Conservation (phyloP, 2,888 invertebrate species). For the Strigamia transsilvanica region DNA sequence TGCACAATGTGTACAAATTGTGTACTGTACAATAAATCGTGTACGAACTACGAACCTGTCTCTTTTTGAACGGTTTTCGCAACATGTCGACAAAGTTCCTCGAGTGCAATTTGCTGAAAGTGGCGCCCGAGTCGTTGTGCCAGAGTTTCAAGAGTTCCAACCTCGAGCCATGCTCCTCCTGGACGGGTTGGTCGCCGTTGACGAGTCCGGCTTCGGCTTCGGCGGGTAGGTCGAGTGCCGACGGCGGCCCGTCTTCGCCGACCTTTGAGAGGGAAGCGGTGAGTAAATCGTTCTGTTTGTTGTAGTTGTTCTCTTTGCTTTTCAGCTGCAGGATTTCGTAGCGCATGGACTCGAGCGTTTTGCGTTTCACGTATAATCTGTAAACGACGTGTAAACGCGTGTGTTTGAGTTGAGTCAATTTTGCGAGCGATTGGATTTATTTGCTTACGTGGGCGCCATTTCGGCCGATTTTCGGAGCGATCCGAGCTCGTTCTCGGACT, state of each 20-base stretch:
- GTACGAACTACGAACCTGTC: not conserved
- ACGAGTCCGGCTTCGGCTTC: constrained; percentile 51
- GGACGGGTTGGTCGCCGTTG: not conserved
- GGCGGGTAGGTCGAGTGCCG: constrained; percentile 59
- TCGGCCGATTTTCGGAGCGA: constrained; percentile 58
- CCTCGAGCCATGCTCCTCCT: constrained; percentile 44
- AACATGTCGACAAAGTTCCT: constrained; percentile 72
- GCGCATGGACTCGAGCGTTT: constrained; percentile 63
- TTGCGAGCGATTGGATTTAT: not conserved
- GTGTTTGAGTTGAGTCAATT: no score
- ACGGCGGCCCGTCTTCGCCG: constrained; percentile 60
- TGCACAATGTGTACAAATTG: no score
- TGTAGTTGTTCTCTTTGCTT: constrained; percentile 83
- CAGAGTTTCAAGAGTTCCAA: not conserved
- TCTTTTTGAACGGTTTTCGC: constrained; percentile 70
- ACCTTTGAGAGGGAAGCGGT: constrained; percentile 59
- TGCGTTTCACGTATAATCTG: constrained; percentile 61
- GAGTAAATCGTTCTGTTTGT: constrained; percentile 78
- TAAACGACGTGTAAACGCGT: no score
- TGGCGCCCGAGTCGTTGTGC: constrained; percentile 23
- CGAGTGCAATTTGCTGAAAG: constrained; percentile 54
- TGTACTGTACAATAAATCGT: no score
- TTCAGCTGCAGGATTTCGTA: constrained; percentile 82
- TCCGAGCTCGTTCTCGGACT: constrained; percentile 60
- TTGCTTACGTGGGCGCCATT: constrained; percentile 56